These are phyloP conservation scores for Lutraria rhynchaena DNA, from an alignment of 1,140 invertebrate species.

Conservation along the genomic window DNA sequence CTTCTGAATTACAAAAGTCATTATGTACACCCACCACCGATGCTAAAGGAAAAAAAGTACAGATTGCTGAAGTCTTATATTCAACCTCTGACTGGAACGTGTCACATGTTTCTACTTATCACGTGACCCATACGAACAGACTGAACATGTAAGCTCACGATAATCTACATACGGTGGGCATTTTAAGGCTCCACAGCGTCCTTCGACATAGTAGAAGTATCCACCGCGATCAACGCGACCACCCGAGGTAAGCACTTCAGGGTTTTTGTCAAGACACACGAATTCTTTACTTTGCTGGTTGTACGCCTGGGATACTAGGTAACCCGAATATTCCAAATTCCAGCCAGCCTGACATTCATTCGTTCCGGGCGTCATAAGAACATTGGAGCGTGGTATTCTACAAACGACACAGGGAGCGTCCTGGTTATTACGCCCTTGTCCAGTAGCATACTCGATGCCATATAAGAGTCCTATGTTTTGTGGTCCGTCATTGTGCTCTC, in stretches of 20 bases:
- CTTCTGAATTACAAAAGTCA: no score
- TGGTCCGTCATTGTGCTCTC: not conserved
- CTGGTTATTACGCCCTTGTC: not conserved
- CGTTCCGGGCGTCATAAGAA: conserved; percentile 53
- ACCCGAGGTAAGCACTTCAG: not conserved
- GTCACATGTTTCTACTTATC: no score
- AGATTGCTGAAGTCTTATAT: no score
- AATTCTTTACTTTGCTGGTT: conserved; percentile 3
- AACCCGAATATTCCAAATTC: conserved; percentile 50
- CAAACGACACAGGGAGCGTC: conserved; percentile 61
- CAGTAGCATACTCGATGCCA: conserved; percentile 29
- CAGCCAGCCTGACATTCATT: conserved; percentile 51
- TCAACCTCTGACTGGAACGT: no score
- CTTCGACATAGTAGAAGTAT: conserved; percentile 31
- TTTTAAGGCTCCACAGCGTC: conserved; percentile 28
- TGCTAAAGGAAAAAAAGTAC: no score
- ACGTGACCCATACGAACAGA: conserved; percentile 21
- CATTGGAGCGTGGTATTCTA: conserved; percentile 7
- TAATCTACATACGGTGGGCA: conserved; percentile 45
- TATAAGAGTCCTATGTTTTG: not conserved
- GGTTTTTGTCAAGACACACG: conserved; percentile 44
- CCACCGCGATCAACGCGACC: not conserved
- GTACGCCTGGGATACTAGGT: conserved; percentile 18
- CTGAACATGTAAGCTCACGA: conserved; percentile 31
- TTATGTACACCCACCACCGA: no score